Evolutionary conservation across 2,113 vertebrate genomes (phyloP).

Genomic region (Lepus timidus): DNA sequence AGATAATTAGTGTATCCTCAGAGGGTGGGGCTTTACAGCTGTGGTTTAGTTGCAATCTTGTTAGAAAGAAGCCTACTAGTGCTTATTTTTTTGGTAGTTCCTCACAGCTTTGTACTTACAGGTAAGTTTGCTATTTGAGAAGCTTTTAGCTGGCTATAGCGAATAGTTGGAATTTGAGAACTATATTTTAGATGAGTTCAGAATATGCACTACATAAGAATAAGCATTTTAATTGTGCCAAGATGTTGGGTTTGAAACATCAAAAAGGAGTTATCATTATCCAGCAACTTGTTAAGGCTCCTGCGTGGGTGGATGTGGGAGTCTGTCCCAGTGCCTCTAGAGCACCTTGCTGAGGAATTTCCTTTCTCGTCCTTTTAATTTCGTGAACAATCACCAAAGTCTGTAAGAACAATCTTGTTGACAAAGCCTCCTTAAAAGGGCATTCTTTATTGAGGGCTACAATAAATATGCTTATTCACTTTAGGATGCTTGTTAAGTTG

Average conservation of each 20-base stretch:
- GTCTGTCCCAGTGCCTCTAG: conserved; percentile 24
- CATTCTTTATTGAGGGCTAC: conserved; percentile 73
- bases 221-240: conserved; percentile 85
- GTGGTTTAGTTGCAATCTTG: too few relatives aligned
- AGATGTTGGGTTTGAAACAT: conserved; percentile 63
- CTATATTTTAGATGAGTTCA: conserved; percentile 63
- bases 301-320: conserved; percentile 13
- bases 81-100: conserved; percentile 63
- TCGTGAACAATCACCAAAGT: neutral
- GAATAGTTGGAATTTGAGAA: conserved; percentile 56
- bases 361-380: conserved; percentile 44
- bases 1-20: conserved; percentile 15
- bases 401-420: conserved; percentile 29
- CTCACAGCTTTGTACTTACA: conserved; percentile 66
- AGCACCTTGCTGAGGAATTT: conserved; percentile 56
- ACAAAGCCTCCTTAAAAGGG: conserved; percentile 52
- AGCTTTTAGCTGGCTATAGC: conserved; percentile 70
- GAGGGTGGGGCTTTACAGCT: neutral
- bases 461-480: conserved; percentile 84
- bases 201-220: conserved; percentile 73
- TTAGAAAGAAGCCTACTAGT: conserved; percentile 30
- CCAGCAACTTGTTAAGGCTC: neutral
- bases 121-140: conserved; percentile 78
- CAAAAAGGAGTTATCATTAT: neutral
- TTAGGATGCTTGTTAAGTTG: conserved; percentile 76